Percentiles rank a stretch among this genome's conserved stretches.
phyloP scores from a whole-genome alignment of 2,113 vertebrate genomes.

The Tachysurus fulvidraco region DNA sequence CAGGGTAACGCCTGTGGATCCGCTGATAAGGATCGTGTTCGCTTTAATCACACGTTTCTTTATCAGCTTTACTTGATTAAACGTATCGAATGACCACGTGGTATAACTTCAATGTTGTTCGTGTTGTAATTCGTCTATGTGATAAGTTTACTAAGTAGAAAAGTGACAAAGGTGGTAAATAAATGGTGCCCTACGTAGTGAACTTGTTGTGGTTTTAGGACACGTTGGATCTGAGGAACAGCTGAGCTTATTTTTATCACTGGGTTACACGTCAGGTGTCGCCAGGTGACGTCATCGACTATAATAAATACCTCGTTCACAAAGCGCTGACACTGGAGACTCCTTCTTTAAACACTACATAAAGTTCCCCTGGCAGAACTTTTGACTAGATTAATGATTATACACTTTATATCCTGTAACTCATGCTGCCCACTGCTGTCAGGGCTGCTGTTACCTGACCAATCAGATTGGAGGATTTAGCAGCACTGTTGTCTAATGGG shows the following conservation, averaged over 20 bases:
- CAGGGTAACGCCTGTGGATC: neutral
- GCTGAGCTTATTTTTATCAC: conserved; percentile 5
- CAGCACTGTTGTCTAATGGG: neutral
- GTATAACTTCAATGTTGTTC: neutral
- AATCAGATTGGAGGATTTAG: neutral
- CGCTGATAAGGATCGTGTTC: neutral
- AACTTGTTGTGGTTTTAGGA: neutral
- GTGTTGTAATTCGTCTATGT: too few species aligned
- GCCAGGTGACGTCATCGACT: neutral
- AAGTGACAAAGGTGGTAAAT: neutral
- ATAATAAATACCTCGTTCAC: neutral
- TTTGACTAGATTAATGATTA: neutral
- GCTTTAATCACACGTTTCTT: too few species aligned
- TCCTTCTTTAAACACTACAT: neutral
- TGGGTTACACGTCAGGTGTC: neutral
- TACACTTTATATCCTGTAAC: neutral
- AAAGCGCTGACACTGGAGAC: neutral
- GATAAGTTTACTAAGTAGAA: neutral
- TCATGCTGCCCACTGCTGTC: too few species aligned
- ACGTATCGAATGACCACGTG: neutral
- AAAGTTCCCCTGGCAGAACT: neutral
- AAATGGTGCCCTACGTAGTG: neutral
- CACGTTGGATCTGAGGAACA: neutral
- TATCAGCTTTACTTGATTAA: neutral
- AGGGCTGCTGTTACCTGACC: neutral